Evolutionary conservation across 2,888 invertebrate species (phyloP).

Genomic region (Nasonia oneida): DNA sequence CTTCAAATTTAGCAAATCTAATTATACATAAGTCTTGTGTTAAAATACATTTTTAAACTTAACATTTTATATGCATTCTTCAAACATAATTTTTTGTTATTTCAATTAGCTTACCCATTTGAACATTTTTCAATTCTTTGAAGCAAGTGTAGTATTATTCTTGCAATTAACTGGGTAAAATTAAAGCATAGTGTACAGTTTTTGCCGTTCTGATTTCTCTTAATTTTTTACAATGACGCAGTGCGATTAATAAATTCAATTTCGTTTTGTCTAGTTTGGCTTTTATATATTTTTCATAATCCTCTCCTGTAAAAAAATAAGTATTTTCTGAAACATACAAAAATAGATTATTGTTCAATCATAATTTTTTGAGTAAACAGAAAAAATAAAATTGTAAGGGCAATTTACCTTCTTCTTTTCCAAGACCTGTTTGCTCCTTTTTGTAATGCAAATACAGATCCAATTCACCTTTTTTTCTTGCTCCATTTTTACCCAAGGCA

Average conservation of each 20-base stretch:
- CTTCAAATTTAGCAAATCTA: background rate
- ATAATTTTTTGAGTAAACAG: conserved; percentile 8
- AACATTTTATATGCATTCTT: conserved; percentile 28
- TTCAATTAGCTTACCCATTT: background rate
- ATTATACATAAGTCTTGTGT: background rate
- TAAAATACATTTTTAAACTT: conserved; percentile 37
- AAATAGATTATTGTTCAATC: conserved; percentile 23
- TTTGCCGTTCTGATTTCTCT: conserved; percentile 71
- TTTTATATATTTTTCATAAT: conserved; percentile 71
- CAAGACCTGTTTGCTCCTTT: conserved; percentile 69
- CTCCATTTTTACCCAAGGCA: conserved; percentile 70
- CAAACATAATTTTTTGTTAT: background rate
- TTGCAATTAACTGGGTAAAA: conserved; percentile 35
- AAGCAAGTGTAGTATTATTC: background rate
- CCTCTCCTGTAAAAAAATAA: conserved; percentile 73
- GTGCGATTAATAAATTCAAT: conserved; percentile 72
- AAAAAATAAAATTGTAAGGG: background rate
- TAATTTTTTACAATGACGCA: conserved; percentile 74
- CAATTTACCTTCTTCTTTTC: conserved; percentile 66
- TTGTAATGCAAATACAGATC: conserved; percentile 72
- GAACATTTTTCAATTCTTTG: background rate
- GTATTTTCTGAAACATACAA: conserved; percentile 68
- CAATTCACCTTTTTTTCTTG: conserved; percentile 73
- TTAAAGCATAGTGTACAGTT: conserved; percentile 66
- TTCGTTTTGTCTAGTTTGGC: conserved; percentile 73